Evolutionary conservation across 1,140 invertebrate genomes (phyloP).

Genomic region (Campoletis sonorensis): DNA sequence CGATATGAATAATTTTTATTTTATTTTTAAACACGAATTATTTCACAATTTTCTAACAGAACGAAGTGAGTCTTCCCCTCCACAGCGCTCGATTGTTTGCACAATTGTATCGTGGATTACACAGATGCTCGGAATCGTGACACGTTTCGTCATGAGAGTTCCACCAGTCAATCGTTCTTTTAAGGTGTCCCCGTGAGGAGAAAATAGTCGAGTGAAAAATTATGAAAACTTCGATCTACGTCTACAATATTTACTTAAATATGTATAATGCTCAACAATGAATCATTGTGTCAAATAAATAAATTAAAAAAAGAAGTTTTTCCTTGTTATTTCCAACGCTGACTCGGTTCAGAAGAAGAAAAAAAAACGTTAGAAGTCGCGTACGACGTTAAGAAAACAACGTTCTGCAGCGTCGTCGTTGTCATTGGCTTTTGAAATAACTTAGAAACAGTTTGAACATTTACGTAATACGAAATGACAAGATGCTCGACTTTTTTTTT

Average conservation of each 20-base stretch:
- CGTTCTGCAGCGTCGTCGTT: too few species aligned
- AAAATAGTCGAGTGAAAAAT: not conserved
- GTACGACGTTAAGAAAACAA: too few species aligned
- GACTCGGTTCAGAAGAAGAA: too few species aligned
- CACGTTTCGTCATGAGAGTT: not conserved
- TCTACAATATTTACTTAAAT: not conserved
- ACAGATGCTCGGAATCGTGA: conserved; percentile 20
- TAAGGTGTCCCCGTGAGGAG: not conserved
- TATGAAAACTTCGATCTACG: conserved; percentile 3
- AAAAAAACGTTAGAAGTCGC: too few species aligned
- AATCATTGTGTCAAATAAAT: not conserved
- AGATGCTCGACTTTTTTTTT: too few species aligned
- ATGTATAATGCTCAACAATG: not conserved
- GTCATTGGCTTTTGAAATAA: too few species aligned
- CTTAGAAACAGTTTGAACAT: too few species aligned
- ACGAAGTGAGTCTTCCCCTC: not conserved
- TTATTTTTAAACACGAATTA: conserved; percentile 2
- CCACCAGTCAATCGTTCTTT: too few species aligned
- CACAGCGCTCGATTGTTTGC: not conserved
- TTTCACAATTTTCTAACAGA: conserved; percentile 9
- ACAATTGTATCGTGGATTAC: conserved; percentile 15
- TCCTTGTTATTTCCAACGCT: too few species aligned
- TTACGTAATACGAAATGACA: too few species aligned
- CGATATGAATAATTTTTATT: not conserved
- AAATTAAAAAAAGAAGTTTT: too few species aligned